Percentiles rank a stretch among this genome's conserved stretches.
phyloP scores from a whole-genome alignment of 2,888 invertebrate genomes.

The Xestoiulus laeticollis region DNA sequence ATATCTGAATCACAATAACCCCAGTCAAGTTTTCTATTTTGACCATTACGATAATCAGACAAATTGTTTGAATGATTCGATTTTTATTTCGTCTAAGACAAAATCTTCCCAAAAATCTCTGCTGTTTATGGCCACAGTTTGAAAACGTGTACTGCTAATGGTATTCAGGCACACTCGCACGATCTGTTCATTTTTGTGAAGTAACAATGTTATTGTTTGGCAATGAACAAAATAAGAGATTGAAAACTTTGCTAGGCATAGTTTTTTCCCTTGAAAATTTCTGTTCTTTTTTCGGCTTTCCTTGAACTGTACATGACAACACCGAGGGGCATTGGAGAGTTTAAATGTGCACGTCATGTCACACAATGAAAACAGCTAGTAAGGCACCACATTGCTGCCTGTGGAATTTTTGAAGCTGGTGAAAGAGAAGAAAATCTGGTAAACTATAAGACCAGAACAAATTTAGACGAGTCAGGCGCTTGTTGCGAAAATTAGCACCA shows the following conservation, averaged over 20 bases:
- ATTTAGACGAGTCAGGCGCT: constrained; percentile 24
- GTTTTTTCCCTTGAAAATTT: constrained; percentile 20
- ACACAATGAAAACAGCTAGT: constrained; percentile 43
- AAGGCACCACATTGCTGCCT: constrained; percentile 35
- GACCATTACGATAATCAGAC: too few species aligned
- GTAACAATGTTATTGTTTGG: constrained; percentile 6
- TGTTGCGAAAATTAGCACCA: constrained; percentile 4
- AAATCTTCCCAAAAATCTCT: too few species aligned
- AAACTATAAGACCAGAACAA: constrained; percentile 24
- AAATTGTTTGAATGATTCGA: too few species aligned
- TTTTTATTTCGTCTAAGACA: too few species aligned
- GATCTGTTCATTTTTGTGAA: not conserved
- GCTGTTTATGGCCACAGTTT: not conserved
- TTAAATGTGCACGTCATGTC: constrained; percentile 35
- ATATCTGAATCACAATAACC: too few species aligned
- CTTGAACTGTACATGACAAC: constrained; percentile 12
- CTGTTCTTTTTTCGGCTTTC: constrained; percentile 5
- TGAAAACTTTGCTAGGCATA: not conserved
- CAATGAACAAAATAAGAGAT: constrained; percentile 21
- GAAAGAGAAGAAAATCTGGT: not conserved
- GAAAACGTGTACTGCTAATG: not conserved
- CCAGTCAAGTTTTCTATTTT: too few species aligned
- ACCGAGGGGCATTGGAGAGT: not conserved
- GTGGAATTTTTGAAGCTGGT: constrained; percentile 4
- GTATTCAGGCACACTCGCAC: not conserved